Conservation (phyloP, 2,797 vertebrate species). For the Schizopygopsis pylzovi region DNA sequence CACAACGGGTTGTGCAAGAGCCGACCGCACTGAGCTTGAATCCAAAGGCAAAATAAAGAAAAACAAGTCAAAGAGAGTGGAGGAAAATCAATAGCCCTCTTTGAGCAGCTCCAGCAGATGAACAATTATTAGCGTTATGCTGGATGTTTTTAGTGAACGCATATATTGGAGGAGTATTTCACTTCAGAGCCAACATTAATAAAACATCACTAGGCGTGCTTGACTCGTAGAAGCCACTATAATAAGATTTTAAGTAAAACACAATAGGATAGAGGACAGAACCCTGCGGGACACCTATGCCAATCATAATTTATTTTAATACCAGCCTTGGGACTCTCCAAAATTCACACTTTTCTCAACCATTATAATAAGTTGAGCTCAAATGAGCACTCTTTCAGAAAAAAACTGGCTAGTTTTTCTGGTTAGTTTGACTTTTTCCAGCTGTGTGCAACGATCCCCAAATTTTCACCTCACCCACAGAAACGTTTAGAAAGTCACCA, state of each 20-base stretch:
- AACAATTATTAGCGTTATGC: slow-evolving; percentile 74
- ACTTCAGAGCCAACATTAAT: slow-evolving; percentile 15
- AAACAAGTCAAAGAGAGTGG: slow-evolving; percentile 67
- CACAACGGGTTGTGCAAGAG: slow-evolving; percentile 43
- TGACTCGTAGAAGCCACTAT: neutral
- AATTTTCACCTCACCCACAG: slow-evolving; percentile 35
- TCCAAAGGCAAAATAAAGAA: slow-evolving; percentile 73
- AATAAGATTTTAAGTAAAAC: neutral
- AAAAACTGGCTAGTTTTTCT: neutral
- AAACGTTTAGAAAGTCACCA: slow-evolving; percentile 16
- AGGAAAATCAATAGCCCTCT: slow-evolving; percentile 79
- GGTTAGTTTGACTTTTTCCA: neutral
- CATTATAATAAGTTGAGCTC: neutral
- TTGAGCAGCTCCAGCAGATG: slow-evolving; percentile 65
- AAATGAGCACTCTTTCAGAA: neutral
- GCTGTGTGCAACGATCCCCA: neutral
- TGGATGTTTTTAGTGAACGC: slow-evolving; percentile 73
- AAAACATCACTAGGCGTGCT: neutral
- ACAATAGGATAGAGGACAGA: neutral
- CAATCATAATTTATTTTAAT: neutral
- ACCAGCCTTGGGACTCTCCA: neutral
- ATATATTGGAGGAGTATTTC: neutral
- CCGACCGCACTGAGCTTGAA: slow-evolving; percentile 61
- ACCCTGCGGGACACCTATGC: slow-evolving; percentile 4
- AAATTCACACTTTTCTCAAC: neutral